These are phyloP conservation scores for Anarrhichthys ocellatus DNA, from an alignment of 2,113 vertebrate genomes.

Conservation along the genomic window DNA sequence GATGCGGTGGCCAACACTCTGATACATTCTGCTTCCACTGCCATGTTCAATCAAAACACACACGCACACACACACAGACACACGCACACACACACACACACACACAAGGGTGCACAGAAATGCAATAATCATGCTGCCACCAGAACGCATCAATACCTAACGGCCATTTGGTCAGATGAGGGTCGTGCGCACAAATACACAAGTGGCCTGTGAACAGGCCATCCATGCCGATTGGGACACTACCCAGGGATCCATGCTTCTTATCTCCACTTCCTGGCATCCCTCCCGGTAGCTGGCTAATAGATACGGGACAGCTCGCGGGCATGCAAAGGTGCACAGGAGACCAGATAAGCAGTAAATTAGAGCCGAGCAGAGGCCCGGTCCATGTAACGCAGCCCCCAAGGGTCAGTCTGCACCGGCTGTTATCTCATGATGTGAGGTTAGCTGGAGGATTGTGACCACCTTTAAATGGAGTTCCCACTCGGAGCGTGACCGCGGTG, in stretches of 20 bases:
- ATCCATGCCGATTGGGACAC: neutral
- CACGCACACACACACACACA: too few relatives aligned
- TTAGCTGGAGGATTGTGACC: neutral
- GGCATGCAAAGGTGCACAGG: slow-evolving; percentile 5
- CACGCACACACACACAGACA: too few relatives aligned
- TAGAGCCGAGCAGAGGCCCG: slow-evolving; percentile 10
- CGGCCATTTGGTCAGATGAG: slow-evolving; percentile 12
- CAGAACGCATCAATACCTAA: neutral
- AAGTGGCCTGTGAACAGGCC: slow-evolving; percentile 9
- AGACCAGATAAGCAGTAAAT: slow-evolving; percentile 45
- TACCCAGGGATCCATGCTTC: slow-evolving; percentile 35
- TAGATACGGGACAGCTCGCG: slow-evolving; percentile 24
- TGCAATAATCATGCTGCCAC: slow-evolving; percentile 5
- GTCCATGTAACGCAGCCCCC: slow-evolving; percentile 6
- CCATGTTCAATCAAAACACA: too few relatives aligned
- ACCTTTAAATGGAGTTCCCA: slow-evolving; percentile 8
- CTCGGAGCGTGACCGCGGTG: neutral
- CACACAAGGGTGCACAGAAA: neutral
- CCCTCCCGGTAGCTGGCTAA: slow-evolving; percentile 14
- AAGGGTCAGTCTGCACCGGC: slow-evolving; percentile 4
- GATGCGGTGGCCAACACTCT: neutral
- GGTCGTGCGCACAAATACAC: slow-evolving; percentile 10
- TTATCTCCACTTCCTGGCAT: slow-evolving; percentile 26
- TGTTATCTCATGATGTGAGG: neutral
- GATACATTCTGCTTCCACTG: too few relatives aligned